Evolutionary conservation across 2,888 invertebrate genomes (phyloP), one percentile per base, ranked within the genome.

Genomic region (Stenichneumon culpator): DNA sequence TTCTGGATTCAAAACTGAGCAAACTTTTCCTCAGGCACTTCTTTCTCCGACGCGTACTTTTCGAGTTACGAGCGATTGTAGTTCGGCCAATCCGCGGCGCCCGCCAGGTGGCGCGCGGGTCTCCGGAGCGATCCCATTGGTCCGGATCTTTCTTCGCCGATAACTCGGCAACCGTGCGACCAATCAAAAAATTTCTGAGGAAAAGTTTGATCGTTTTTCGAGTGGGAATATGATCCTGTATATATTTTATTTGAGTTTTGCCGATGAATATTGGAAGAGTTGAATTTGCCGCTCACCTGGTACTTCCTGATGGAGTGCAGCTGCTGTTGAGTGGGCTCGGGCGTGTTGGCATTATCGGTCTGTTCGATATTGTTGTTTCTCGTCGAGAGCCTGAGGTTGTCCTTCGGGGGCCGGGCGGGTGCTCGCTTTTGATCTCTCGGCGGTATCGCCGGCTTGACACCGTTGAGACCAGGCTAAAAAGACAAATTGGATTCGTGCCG

Each of bases 261-360:
- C 6, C 16, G 50, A 44, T 19, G 16, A 68, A 52, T 68, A 25
- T 72, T 16, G 19, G 22, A 14, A 36, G 52, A 63, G 39, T 39
- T 36, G 6, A 47, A 67, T 39, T 19, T 50, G 11, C 6, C 32
- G 73, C 96, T 95, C 90, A 98, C 98, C 97, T 98, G 98, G 94
- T 98, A 98, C 94, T 98, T 98, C 92, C 97, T 97, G 94, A 99
- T 98, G 94, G 98, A 97, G 93, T 98, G 98, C 94, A 98, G 95
- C 94, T 98, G 98, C 91, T 99, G 98, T 92, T 97, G 96, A 86
- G 97, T 97, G 89, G 97, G 97, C 89, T 96, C 95, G 77, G 95
- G 94, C 94, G 95, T 72, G 94, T 94, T 86, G 94, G 95, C 79
- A 95, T 95, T 78, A 94, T 94, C 68, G 93, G 89, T 89, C 67